Conservation (phyloP, 2,797 vertebrate species). For the Hyperoplus immaculatus region DNA sequence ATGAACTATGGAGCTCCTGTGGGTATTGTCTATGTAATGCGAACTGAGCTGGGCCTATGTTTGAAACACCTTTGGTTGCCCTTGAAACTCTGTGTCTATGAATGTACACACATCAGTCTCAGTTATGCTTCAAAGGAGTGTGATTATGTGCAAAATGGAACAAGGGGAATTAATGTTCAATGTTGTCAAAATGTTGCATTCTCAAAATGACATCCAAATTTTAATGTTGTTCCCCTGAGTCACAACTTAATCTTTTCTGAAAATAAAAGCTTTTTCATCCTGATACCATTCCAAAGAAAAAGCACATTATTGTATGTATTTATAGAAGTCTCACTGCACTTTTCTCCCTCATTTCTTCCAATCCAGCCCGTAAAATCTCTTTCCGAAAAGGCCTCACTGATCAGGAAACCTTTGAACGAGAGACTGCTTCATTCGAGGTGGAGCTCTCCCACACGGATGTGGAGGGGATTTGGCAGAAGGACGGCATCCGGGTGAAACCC, state of each 20-base stretch:
- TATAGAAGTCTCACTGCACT: background rate
- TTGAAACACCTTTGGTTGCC: slow-evolving; percentile 42
- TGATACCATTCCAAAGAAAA: background rate
- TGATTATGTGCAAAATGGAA: background rate
- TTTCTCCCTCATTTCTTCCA: background rate
- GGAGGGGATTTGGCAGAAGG: slow-evolving; percentile 92
- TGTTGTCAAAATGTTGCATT: background rate
- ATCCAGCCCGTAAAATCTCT: slow-evolving; percentile 89
- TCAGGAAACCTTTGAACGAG: slow-evolving; percentile 90
- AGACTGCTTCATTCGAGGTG: slow-evolving; percentile 92
- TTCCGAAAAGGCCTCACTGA: slow-evolving; percentile 87
- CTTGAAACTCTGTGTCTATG: slow-evolving; percentile 36
- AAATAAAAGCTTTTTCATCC: background rate
- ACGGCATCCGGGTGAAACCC: slow-evolving; percentile 91
- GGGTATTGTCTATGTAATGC: slow-evolving; percentile 36
- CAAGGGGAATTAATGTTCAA: background rate
- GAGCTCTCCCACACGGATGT: slow-evolving; percentile 92
- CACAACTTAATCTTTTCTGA: background rate
- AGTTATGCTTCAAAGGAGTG: background rate
- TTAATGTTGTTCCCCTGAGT: background rate
- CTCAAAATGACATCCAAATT: background rate
- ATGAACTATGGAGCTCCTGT: slow-evolving; percentile 27
- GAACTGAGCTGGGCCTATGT: slow-evolving; percentile 51
- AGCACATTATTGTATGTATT: background rate
- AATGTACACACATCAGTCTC: background rate